Evolutionary conservation across 2,888 invertebrate species (phyloP), one percentile per base, ranked within the genome.

Genomic region (Hirtodrosophila trivittata): DNA sequence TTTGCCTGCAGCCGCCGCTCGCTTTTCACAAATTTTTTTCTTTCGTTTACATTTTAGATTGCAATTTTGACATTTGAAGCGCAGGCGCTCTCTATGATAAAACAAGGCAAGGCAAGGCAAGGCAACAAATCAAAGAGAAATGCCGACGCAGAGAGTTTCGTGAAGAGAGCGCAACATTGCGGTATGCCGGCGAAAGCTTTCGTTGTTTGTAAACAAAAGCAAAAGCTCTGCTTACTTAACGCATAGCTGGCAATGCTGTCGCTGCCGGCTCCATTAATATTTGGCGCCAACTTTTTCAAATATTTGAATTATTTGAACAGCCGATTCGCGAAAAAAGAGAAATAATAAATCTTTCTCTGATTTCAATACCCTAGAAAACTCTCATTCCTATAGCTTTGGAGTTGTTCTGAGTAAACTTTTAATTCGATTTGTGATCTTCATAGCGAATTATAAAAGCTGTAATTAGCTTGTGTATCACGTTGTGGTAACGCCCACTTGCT

Each of bases 61-160:
- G 77, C 81, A 80, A 67, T 80, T 81, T 80, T 81, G 81, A 81
- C 81, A 55, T 65, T 83, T 86, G 64, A 35, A 45, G 86, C 86
- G 81, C 86, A 74, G 41, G 84, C 81, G 81, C 81, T 57, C 38
- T 75, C 45, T 8, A 18, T n/a, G n/a, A n/a, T n/a, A n/a, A n/a
- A n/a, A n/a, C n/a, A n/a, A n/a, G n/a, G n/a, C 37, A 13, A 18
- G 25, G 50, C 18, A 37, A 12, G 1, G 10, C 12, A 12, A 33
- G 45, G 26, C 18, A 26, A 26, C n/a, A 33, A 50, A 33, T 16
- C 25, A 10, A 16, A 28, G n/a, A 28, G 41, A 32, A 45, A 39
- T 6, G 25, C 25, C 25, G 25, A 25, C 6, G 25, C 4, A n/a
- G n/a, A n/a, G n/a, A n/a, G n/a, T n/a, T n/a, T n/a, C n/a, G n/a